Base-by-base conservation (phyloP, 2,888 invertebrate species). In the Sinelater perroti region DNA sequence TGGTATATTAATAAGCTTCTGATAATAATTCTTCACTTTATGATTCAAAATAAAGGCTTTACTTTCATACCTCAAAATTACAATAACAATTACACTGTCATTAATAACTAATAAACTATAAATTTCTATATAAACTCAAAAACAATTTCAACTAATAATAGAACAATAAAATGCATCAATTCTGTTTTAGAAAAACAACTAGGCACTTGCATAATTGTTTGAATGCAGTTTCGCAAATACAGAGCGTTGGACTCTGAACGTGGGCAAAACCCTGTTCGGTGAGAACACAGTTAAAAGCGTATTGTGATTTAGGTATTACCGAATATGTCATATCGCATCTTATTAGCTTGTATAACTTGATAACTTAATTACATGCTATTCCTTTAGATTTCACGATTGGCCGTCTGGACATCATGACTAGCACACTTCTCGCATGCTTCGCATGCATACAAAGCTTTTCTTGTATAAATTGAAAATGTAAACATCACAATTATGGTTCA, bases 401-500 rank as follows among this genome's bases (percentile, higher is more conserved):
- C 8, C 8, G 30, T 30, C 11, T 30, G 11, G 8, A 30, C 11
- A 30, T 30, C 11, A 30, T 30, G 30, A 30, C 30, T 30, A 30
- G 30, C 30, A n/a, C 11, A 8, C 3, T 3, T 33, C 16, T 33
- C 16, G 7, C 11, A 14, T 33, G 30, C 3, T 33, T 33, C 24
- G 7, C 7, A 24, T 24, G 16, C 33, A 33, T 6, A 33, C 6
- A 33, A 10, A 33, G 33, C 7, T 24, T 24, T 24, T 7, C 7
- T 7, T 24, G 7, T 24, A 33, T 8, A 13, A 33, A 11, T 30
- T 5, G 3, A 30, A 3, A 30, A 30, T 30, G 3, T 30, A 24
- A 24, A 24, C 7, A 7, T 24, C 24, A 6, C 24, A 42, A 20
- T 75, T 72, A 81, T 57, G 79, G 81, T 68, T 87, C 86, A 75